Base-by-base conservation (phyloP, 2,113 vertebrate species). In the Chlamydotis undulata region DNA sequence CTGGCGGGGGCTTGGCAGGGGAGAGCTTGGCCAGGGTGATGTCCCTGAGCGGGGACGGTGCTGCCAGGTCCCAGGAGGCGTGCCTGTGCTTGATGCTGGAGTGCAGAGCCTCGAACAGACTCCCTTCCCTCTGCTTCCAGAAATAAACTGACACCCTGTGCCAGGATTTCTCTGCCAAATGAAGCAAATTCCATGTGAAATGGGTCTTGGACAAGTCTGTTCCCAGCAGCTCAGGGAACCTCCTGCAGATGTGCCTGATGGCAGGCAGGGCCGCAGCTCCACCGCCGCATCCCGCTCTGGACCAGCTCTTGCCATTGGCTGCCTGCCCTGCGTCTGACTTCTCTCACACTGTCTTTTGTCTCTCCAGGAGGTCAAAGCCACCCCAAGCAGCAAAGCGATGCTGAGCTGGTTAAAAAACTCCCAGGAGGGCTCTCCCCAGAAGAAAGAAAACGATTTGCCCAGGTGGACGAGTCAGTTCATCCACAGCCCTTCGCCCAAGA, bases 361-460 rank as follows among this genome's bases (percentile, higher is more conserved):
- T 81, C 69, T 50, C 5, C 69, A 99, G 99, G 98, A 98, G 68
- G 76, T 95, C 56, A 98, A 97, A 73, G 82, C 94, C 14, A 98
- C 98, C 53, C 97, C 97, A 45, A 98, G 98, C 93, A 98, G 98
- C 89, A 99, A 98, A 96, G 96, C 63, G 95, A 99, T 99, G 99
- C 96, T 97, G 96, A 97, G 95, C 60, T 99, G 99, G 99, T 97
- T 99, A 87, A 97, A 98, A 83, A 98, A 86, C 45, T 89, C 89
- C 35, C 74, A 94, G 28, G 94, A 96, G 70, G 90, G 97, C 28
- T 94, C 98, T 22, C 97, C 98, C 17, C 97, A 97, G 84, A 99
- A 98, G 97, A 96, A 98, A 97, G 96, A 98, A 94, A 77, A 97
- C 0, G 47, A 92, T n/a, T 53, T 71, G 6, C 70, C 95, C 39